A percentile compares a stretch with the other conserved stretches of the same genome.
Conservation (phyloP, 2,113 vertebrate species). For the Emydocephalus ijimae region DNA sequence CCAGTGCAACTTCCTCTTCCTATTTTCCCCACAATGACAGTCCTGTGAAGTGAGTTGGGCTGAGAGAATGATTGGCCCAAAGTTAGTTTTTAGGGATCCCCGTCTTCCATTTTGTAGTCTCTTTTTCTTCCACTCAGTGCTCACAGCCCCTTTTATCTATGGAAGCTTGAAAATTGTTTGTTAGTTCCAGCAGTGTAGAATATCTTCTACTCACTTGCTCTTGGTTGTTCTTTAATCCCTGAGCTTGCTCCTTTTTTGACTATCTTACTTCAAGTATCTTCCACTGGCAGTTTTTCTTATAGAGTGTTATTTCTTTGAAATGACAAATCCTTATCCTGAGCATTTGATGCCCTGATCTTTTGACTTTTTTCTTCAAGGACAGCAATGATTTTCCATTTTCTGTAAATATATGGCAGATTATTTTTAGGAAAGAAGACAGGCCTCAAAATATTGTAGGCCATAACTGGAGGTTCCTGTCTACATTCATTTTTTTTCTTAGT, state of each 20-base stretch:
- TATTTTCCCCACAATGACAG: background rate
- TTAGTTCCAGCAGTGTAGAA: background rate
- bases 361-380: background rate
- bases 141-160: background rate
- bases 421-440: background rate
- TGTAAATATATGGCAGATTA: background rate
- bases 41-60: background rate
- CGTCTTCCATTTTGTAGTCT: background rate
- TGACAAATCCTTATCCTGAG: background rate
- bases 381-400: background rate
- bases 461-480: background rate
- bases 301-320: background rate
- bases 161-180: background rate
- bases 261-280: background rate
- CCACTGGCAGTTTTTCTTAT: background rate
- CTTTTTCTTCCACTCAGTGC: background rate
- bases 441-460: background rate
- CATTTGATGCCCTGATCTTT: background rate
- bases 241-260: background rate
- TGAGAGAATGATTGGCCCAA: background rate
- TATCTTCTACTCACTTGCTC: background rate
- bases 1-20: background rate
- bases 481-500: background rate
- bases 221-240: background rate
- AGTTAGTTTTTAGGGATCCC: background rate